Evolutionary conservation across 2,797 vertebrate genomes (phyloP).

Genomic region (Rallus crepitans): DNA sequence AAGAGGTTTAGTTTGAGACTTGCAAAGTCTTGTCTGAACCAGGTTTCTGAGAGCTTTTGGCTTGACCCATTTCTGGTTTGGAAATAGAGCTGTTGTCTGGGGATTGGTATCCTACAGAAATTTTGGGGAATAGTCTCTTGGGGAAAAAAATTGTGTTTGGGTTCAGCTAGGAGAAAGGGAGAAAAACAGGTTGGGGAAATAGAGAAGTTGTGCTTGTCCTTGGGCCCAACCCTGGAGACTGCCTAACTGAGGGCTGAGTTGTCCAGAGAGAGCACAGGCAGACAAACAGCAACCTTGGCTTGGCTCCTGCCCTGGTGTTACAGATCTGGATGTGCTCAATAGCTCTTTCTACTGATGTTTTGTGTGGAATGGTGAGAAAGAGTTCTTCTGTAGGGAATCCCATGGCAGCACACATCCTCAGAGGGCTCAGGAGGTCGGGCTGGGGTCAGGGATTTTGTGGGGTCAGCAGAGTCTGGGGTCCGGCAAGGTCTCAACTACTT

Average conservation of each 20-base stretch:
- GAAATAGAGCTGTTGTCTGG: neutral
- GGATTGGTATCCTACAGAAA: neutral
- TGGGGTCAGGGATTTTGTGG: neutral
- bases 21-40: slow-evolving; percentile 21
- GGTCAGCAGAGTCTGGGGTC: neutral
- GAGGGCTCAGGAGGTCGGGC: neutral
- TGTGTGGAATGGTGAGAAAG: neutral
- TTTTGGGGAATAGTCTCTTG: neutral
- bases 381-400: neutral
- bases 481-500: neutral
- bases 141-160: neutral
- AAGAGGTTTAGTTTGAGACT: slow-evolving; percentile 5
- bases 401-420: rapidly evolving
- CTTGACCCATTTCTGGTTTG: slow-evolving; percentile 22
- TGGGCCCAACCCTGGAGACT: neutral
- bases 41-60: neutral
- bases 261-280: neutral
- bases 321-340: neutral
- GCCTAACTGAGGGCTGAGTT: neutral
- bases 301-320: neutral
- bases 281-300: rapidly evolving
- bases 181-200: neutral
- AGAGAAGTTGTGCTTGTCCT: neutral
- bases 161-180: neutral
- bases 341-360: neutral